Evolutionary conservation across 2,113 vertebrate genomes (phyloP), one percentile per base, ranked within the genome.

Genomic region (Cyprinus carpio): DNA sequence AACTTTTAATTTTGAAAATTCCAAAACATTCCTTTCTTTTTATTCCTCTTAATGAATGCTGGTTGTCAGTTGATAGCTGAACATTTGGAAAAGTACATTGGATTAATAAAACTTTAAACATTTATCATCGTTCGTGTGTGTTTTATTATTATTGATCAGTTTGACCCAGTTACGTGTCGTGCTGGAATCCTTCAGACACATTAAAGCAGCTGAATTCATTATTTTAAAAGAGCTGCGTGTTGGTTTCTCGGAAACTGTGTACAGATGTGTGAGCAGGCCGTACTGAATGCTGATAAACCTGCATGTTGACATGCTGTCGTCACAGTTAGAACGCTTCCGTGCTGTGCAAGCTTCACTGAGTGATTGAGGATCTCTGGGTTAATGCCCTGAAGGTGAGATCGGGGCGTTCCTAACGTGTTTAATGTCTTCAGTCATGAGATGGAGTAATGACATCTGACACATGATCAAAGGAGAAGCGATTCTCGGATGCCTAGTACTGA

Each of bases 1-100:
- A 94, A 95, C 95, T 85, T 77, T 82, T 72, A 75, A 86, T 56
- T 77, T 75, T 62, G 74, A 49, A 85, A 88, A 71, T 67, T 80
- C 16, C 49, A 80, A 56, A 86, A 82, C n/a, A 79, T 86, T 87
- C 82, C 82, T 84, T 83, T 85, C 34, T 84, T 86, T 87, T 89
- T 86, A 86, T 87, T 89, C 65, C 62, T 85, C 43, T 71, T 75
- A 67, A 76, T 86, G 80, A 58, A 75, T 77, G 84, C 82, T 77
- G 78, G 67, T 69, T 81, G 27, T 82, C 56, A 56, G 60, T 76
- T 82, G 75, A 85, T 83, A 4, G 81, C 81, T 87, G 84, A 75
- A 67, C 84, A 49, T 72, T 85, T 71, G 75, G 75, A 75, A 65
- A 84, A 51, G 51, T 80, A 65, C 82, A 76, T 87, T 87, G 88